phyloP scores from a whole-genome alignment of 2,797 vertebrate genomes.

The Tadarida brasiliensis region DNA sequence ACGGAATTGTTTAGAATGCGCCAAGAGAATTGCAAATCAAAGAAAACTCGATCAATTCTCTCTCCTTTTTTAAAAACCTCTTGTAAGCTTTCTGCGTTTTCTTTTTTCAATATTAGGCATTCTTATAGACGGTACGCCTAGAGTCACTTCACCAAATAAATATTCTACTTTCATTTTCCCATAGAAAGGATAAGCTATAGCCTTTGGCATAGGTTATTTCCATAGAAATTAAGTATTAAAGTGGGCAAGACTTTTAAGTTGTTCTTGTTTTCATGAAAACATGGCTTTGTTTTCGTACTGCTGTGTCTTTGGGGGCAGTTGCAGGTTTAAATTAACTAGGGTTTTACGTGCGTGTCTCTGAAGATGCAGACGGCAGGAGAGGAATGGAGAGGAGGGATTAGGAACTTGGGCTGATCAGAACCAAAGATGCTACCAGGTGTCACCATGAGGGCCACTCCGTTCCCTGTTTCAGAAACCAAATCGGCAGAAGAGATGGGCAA shows the following conservation, averaged over 20 bases:
- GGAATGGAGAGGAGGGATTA: background rate
- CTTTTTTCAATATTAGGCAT: background rate
- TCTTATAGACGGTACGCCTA: background rate
- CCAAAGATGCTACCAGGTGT: background rate
- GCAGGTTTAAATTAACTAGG: background rate
- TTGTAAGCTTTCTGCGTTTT: background rate
- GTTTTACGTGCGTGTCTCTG: background rate
- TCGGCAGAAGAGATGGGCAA: background rate
- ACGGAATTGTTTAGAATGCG: slow-evolving; percentile 16
- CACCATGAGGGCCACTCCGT: background rate
- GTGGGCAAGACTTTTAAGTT: background rate
- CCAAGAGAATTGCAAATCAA: slow-evolving; percentile 22
- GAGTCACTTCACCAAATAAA: background rate
- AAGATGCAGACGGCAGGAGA: background rate
- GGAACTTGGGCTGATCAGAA: background rate
- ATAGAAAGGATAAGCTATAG: slow-evolving; percentile 1
- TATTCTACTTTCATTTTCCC: background rate
- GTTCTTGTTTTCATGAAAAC: slow-evolving; percentile 50
- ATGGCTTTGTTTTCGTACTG: slow-evolving; percentile 31
- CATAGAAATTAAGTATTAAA: slow-evolving; percentile 59
- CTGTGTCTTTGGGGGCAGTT: background rate
- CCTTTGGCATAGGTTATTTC: slow-evolving; percentile 32
- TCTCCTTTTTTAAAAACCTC: background rate
- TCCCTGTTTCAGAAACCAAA: background rate
- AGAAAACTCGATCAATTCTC: background rate